These are phyloP conservation scores for Pentamera pediparva DNA, from an alignment of 53 echinoderm and acorn worm species.

Conservation along the genomic window DNA sequence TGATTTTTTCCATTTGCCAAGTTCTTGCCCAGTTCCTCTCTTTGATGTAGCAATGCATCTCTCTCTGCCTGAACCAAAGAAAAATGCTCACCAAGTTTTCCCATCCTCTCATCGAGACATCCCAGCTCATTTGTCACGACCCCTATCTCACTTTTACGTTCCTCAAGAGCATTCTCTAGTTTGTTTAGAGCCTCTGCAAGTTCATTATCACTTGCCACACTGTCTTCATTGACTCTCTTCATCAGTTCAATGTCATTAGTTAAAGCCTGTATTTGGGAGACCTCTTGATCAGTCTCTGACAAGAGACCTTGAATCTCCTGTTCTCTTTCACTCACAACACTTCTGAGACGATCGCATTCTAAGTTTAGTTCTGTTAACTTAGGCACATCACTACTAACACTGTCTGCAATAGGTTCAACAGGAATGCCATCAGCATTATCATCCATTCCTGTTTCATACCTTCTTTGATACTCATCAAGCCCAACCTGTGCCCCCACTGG, in stretches of 20 bases:
- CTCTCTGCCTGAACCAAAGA: background rate
- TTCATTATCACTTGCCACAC: slow-evolving; percentile 17
- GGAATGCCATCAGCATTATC: background rate
- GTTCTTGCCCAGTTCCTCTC: too few species aligned
- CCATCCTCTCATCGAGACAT: background rate
- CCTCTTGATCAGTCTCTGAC: slow-evolving; percentile 20
- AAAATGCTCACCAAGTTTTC: background rate
- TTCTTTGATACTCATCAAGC: background rate
- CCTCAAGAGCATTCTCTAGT: slow-evolving; percentile 20
- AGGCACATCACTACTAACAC: too few species aligned
- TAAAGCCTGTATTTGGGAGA: slow-evolving; percentile 23
- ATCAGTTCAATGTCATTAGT: background rate
- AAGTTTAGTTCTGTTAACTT: too few species aligned
- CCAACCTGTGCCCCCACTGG: slow-evolving; percentile 15
- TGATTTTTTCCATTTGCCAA: too few species aligned
- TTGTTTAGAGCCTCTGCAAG: slow-evolving; percentile 23
- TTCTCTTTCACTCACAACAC: background rate
- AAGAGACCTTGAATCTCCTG: slow-evolving; percentile 34
- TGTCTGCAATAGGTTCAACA: too few species aligned
- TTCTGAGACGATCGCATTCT: slow-evolving; percentile 10
- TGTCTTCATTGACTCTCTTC: slow-evolving; percentile 20
- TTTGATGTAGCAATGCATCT: background rate
- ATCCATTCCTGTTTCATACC: background rate
- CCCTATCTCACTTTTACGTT: background rate
- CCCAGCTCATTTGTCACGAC: background rate